These are phyloP conservation scores for Zoanthus sociatus DNA, from an alignment of 92 coral and sea anemone genomes.

Conservation along the genomic window DNA sequence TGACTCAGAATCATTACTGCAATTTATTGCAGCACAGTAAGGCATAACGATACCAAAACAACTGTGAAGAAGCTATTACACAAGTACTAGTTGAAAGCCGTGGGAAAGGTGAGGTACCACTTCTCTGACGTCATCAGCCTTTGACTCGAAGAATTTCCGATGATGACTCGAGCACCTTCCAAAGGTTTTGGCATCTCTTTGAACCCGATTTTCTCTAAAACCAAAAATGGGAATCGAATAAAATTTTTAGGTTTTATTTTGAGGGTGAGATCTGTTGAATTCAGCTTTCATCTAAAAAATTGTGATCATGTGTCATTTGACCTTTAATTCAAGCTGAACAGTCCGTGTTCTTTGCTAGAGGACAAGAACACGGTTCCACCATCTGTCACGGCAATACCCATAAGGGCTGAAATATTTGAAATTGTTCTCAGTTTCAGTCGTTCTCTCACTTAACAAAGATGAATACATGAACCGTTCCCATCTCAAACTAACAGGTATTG, in stretches of 20 bases:
- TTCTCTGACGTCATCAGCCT: constrained; percentile 15
- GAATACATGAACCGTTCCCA: neutral
- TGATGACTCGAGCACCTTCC: constrained; percentile 12
- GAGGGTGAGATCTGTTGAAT: too few relatives aligned
- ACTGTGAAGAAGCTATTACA: too few relatives aligned
- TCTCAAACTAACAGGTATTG: neutral
- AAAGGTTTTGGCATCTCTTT: neutral
- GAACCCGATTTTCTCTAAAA: neutral
- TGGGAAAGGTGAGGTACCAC: neutral
- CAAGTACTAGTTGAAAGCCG: too few relatives aligned
- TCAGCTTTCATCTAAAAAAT: too few relatives aligned
- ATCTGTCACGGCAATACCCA: constrained; percentile 64
- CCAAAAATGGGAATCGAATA: neutral
- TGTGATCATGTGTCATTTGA: too few relatives aligned
- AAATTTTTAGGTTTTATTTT: neutral
- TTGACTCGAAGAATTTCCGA: neutral
- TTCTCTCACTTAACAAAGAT: neutral
- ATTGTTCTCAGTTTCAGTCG: neutral
- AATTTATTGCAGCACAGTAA: constrained; percentile 8
- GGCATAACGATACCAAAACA: neutral
- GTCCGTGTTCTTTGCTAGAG: constrained; percentile 60
- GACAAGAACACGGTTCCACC: constrained; percentile 51
- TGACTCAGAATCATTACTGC: neutral
- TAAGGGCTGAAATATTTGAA: constrained; percentile 3
- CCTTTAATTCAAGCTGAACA: constrained; percentile 22